These are phyloP conservation scores for Agrypnus murinus DNA, from an alignment of 2,888 invertebrate species.

Conservation along the genomic window DNA sequence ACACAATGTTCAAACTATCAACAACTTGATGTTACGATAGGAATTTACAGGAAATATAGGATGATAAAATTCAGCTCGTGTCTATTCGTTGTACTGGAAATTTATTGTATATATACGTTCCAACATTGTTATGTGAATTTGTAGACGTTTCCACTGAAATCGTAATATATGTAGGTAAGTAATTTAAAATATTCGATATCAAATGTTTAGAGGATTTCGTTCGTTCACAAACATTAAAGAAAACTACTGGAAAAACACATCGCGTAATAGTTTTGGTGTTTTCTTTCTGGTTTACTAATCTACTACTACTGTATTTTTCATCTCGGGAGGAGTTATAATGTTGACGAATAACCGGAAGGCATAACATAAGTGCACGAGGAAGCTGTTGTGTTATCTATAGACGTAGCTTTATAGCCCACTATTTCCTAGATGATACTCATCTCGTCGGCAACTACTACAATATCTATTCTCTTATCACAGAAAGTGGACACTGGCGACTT, in stretches of 20 bases:
- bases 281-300: neutral
- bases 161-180: no score
- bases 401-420: slow-evolving; percentile 48
- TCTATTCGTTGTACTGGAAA: slow-evolving; percentile 13
- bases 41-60: slow-evolving; percentile 10
- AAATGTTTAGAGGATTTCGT: neutral
- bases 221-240: neutral
- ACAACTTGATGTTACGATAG: slow-evolving; percentile 16
- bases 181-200: neutral
- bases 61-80: slow-evolving; percentile 20
- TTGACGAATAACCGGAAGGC: slow-evolving; percentile 32
- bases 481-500: slow-evolving; percentile 51
- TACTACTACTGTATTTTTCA: slow-evolving; percentile 5
- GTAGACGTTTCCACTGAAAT: neutral
- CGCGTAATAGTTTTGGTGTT: neutral
- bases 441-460: slow-evolving; percentile 46
- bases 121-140: slow-evolving; percentile 2
- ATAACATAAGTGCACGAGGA: slow-evolving; percentile 15
- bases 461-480: slow-evolving; percentile 48
- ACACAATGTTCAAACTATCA: slow-evolving; percentile 1
- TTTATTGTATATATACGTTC: slow-evolving; percentile 1
- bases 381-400: slow-evolving; percentile 46
- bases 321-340: neutral
- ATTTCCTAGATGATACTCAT: slow-evolving; percentile 49
- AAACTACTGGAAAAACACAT: neutral